These are phyloP conservation scores for Agrilus biguttatus DNA, from an alignment of 2,888 invertebrate genomes.

Conservation along the genomic window DNA sequence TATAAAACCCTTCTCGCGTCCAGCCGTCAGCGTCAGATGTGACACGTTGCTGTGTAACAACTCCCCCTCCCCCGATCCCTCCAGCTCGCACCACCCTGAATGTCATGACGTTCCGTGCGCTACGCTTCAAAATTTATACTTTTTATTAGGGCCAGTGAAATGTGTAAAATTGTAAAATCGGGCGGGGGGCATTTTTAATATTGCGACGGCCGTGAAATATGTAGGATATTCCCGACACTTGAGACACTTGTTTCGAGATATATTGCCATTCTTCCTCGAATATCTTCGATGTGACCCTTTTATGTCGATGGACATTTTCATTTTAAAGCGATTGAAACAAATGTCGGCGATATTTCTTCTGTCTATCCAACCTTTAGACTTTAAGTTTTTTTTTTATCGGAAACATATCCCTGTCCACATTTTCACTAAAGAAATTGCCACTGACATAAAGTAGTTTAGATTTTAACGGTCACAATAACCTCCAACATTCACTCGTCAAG, in stretches of 20 bases:
- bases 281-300: background rate
- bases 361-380: no score
- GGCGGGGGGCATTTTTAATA: constrained; percentile 18
- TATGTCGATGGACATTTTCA: no score
- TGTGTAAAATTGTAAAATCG: constrained; percentile 24
- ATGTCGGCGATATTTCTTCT: no score
- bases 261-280: constrained; percentile 3
- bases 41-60: constrained; percentile 4
- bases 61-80: no score
- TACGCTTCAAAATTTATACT: constrained; percentile 23
- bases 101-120: constrained; percentile 5
- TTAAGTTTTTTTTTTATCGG: no score
- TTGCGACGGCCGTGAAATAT: constrained; percentile 17
- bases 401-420: no score
- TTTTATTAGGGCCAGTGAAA: constrained; percentile 20
- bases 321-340: no score
- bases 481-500: no score
- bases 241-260: constrained; percentile 16
- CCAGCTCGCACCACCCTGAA: no score
- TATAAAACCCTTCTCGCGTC: constrained; percentile 27
- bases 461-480: no score
- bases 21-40: constrained; percentile 17
- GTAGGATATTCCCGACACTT: constrained; percentile 12
- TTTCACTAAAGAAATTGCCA: no score
- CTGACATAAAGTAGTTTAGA: no score